Conservation (phyloP, 2,888 invertebrate species). For the Callinectes sapidus region DNA sequence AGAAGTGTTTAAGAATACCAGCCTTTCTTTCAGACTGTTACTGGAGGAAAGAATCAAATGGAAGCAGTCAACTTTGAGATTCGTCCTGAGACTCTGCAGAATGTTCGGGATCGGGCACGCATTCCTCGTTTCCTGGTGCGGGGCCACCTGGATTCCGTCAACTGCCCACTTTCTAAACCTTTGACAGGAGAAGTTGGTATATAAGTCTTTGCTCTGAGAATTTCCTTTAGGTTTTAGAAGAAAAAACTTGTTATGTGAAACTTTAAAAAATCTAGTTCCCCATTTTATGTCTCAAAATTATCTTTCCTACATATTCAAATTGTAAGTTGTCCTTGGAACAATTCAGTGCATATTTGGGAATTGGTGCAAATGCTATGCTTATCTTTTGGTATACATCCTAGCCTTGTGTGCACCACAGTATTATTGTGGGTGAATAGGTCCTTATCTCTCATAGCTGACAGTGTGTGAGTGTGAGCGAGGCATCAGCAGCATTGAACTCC, state of each 20-base stretch:
- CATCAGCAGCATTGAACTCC: constrained; percentile 94
- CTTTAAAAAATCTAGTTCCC: too few species aligned
- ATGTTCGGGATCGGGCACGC: constrained; percentile 80
- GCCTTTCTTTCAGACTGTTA: constrained; percentile 64
- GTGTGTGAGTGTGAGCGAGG: constrained; percentile 88
- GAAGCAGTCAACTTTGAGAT: constrained; percentile 89
- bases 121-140: constrained; percentile 90
- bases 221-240: neutral
- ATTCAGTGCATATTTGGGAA: too few species aligned
- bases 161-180: constrained; percentile 89
- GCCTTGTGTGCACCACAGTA: neutral
- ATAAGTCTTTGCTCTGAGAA: neutral
- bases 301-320: too few species aligned
- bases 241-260: too few species aligned
- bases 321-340: too few species aligned
- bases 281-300: too few species aligned
- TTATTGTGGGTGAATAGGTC: neutral
- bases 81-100: constrained; percentile 88
- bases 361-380: too few species aligned
- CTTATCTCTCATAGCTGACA: constrained; percentile 79
- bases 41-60: constrained; percentile 76
- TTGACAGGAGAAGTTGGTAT: constrained; percentile 87
- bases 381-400: too few species aligned
- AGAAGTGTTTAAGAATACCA: too few species aligned
- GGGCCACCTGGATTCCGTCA: constrained; percentile 88